phyloP scores from a whole-genome alignment of 1,140 invertebrate genomes.

The Halesus radiatus region DNA sequence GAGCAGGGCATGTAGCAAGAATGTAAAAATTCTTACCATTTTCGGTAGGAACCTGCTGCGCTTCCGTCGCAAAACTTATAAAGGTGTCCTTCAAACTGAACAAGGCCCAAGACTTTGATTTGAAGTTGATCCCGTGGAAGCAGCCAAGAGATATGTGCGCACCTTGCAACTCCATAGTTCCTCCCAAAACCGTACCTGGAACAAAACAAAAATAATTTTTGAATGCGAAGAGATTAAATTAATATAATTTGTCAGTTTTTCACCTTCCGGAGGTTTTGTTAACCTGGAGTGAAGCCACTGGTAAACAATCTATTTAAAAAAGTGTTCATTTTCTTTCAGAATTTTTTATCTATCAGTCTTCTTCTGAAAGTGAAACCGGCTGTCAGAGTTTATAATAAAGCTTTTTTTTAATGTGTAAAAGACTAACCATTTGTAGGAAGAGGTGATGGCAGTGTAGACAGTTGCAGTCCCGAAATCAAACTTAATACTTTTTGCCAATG shows the following conservation, averaged over 20 bases:
- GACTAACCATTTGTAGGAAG: slow-evolving; percentile 74
- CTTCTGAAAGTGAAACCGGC: too few species aligned
- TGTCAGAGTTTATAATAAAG: not conserved
- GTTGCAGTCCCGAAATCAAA: slow-evolving; percentile 80
- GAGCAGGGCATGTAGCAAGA: too few species aligned
- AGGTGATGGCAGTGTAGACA: slow-evolving; percentile 79
- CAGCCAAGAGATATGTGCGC: slow-evolving; percentile 95
- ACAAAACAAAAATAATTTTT: not conserved
- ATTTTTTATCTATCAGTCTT: too few species aligned
- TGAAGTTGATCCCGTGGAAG: slow-evolving; percentile 98
- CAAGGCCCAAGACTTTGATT: slow-evolving; percentile 95
- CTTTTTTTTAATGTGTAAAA: too few species aligned
- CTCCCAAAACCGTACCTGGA: slow-evolving; percentile 90
- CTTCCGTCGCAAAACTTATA: slow-evolving; percentile 96
- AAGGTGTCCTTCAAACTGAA: slow-evolving; percentile 95
- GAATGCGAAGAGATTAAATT: too few species aligned
- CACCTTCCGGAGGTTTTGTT: too few species aligned
- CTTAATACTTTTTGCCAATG: slow-evolving; percentile 91
- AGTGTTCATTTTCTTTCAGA: too few species aligned
- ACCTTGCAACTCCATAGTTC: slow-evolving; percentile 91
- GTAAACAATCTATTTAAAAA: not conserved
- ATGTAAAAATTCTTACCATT: slow-evolving; percentile 62
- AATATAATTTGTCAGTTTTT: too few species aligned
- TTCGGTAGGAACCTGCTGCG: slow-evolving; percentile 83
- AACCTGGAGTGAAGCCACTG: too few species aligned